A percentile compares a stretch with the other conserved stretches of the same genome.
phyloP scores from a whole-genome alignment of 2,888 invertebrate species.

The Seladonia tumulorum region DNA sequence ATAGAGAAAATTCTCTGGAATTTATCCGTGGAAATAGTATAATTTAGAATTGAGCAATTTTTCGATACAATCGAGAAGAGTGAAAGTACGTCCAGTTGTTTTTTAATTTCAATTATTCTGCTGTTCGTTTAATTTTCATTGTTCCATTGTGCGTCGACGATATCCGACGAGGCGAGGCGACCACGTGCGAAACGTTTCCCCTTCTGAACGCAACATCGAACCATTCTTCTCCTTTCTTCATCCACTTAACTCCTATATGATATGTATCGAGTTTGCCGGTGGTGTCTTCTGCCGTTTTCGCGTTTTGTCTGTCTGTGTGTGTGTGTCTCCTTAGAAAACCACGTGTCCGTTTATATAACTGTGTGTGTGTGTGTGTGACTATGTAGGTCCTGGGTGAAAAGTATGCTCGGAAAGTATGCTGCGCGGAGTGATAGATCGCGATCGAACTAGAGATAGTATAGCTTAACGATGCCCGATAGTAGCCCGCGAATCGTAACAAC shows the following conservation, averaged over 20 bases:
- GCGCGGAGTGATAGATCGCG: not conserved
- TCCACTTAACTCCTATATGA: constrained; percentile 73
- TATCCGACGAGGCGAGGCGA: constrained; percentile 23
- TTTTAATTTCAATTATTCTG: no score
- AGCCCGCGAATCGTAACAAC: not conserved
- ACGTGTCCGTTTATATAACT: not conserved
- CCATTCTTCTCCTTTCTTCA: constrained; percentile 1
- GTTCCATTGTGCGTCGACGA: not conserved
- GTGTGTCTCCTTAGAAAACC: not conserved
- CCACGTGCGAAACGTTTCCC: constrained; percentile 57
- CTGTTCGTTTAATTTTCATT: no score
- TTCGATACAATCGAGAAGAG: no score
- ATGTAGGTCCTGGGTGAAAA: constrained; percentile 46
- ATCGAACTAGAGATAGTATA: not conserved
- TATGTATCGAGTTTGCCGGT: constrained; percentile 73
- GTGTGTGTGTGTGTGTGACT: not conserved
- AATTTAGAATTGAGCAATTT: no score
- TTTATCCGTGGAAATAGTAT: no score
- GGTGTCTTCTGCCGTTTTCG: constrained; percentile 26
- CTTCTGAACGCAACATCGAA: constrained; percentile 43
- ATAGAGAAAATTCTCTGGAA: no score
- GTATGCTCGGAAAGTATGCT: constrained; percentile 48
- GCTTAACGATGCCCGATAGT: not conserved
- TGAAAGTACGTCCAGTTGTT: no score
- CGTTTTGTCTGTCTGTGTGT: not conserved